These are phyloP conservation scores for Motacilla alba DNA, from an alignment of 2,113 vertebrate species.

Conservation along the genomic window DNA sequence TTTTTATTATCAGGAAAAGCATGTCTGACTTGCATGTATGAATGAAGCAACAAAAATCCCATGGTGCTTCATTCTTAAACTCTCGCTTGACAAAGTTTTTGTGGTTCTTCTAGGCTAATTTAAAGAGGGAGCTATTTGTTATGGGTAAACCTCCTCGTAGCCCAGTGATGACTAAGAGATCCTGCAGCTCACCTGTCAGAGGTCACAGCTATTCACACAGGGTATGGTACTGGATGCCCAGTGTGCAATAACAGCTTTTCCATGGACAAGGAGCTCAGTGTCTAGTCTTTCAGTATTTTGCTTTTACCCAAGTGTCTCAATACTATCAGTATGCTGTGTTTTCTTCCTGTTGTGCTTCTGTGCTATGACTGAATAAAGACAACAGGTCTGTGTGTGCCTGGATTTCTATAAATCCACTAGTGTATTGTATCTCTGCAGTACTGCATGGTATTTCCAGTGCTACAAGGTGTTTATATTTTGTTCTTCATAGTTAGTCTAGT, in stretches of 20 bases:
- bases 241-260: conserved; percentile 12
- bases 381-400: neutral
- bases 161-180: conserved; percentile 87
- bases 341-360: conserved; percentile 21
- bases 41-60: neutral
- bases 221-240: conserved; percentile 83
- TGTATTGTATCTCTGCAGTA: neutral
- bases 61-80: neutral
- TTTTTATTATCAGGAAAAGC: neutral
- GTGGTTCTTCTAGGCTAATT: conserved; percentile 86
- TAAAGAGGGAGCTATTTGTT: conserved; percentile 83
- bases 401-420: neutral
- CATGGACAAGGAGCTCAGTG: neutral
- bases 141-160: conserved; percentile 95
- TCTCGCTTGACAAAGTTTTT: conserved; percentile 69
- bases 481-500: neutral
- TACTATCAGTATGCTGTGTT: neutral
- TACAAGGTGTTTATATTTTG: neutral
- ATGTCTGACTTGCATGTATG: neutral
- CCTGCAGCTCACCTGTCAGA: conserved; percentile 83
- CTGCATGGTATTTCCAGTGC: conserved; percentile 52
- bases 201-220: conserved; percentile 81
- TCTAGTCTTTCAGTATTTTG: neutral
- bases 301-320: conserved; percentile 1
- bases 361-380: conserved; percentile 12